phyloP scores from a whole-genome alignment of 2,888 invertebrate genomes.

The Steromphala cineraria region DNA sequence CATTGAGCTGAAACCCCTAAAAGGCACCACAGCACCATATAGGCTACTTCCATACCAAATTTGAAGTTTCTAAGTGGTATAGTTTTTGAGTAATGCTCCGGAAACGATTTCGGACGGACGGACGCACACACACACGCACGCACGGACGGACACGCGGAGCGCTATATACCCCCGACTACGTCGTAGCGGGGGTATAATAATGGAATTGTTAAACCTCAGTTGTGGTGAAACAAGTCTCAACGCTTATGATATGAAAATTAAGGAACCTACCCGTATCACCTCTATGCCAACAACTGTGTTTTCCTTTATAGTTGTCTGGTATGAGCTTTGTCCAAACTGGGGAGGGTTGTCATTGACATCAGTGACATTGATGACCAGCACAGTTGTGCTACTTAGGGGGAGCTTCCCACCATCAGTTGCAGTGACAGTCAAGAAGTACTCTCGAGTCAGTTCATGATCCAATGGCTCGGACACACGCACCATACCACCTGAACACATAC shows the following conservation, averaged over 20 bases:
- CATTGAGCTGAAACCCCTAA: too few species aligned
- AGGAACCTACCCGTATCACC: constrained; percentile 80
- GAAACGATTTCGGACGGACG: too few species aligned
- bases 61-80: too few species aligned
- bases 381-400: constrained; percentile 90
- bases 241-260: not conserved
- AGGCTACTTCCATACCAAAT: too few species aligned
- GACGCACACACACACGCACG: too few species aligned
- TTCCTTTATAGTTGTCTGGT: constrained; percentile 79
- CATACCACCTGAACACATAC: constrained; percentile 78
- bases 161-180: too few species aligned
- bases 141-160: too few species aligned
- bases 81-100: too few species aligned
- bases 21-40: too few species aligned
- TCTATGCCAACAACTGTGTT: constrained; percentile 84
- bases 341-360: constrained; percentile 73
- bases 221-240: too few species aligned
- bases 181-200: too few species aligned
- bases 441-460: constrained; percentile 90
- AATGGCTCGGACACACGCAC: constrained; percentile 86
- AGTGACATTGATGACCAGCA: constrained; percentile 85
- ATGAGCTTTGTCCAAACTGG: constrained; percentile 62
- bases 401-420: constrained; percentile 92
- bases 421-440: constrained; percentile 91
- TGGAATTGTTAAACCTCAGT: too few species aligned